A percentile compares a stretch with the other conserved stretches of the same genome.
Conservation (phyloP, 2,797 vertebrate genomes). For the Sebastolobus alascanus region DNA sequence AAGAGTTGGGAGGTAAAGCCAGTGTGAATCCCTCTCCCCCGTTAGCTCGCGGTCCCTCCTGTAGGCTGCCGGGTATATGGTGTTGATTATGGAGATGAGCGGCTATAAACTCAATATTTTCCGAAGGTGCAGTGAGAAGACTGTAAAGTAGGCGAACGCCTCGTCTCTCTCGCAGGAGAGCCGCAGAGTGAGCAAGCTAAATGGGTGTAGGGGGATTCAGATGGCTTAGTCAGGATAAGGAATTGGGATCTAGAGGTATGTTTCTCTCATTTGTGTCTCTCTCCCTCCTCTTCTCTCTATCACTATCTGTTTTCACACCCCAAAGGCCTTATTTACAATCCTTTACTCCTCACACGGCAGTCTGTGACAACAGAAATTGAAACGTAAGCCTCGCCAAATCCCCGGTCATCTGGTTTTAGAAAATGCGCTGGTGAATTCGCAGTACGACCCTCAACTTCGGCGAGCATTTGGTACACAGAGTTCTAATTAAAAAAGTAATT, state of each 20-base stretch:
- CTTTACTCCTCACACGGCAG: slow-evolving; percentile 56
- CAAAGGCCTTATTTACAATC: slow-evolving; percentile 69
- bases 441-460: slow-evolving; percentile 28
- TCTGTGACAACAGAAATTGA: slow-evolving; percentile 64
- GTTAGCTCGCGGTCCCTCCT: slow-evolving; percentile 64
- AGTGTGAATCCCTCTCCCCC: slow-evolving; percentile 69
- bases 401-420: slow-evolving; percentile 46
- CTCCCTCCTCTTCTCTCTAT: slow-evolving; percentile 34
- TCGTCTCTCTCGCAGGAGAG: slow-evolving; percentile 70
- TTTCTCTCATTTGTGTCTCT: slow-evolving; percentile 72
- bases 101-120: slow-evolving; percentile 83
- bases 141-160: slow-evolving; percentile 77
- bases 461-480: slow-evolving; percentile 24
- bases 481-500: slow-evolving; percentile 58
- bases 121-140: slow-evolving; percentile 70
- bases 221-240: slow-evolving; percentile 84
- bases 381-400: slow-evolving; percentile 60
- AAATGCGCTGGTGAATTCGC: slow-evolving; percentile 56
- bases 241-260: slow-evolving; percentile 75
- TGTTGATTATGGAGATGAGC: slow-evolving; percentile 87
- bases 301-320: slow-evolving; percentile 62
- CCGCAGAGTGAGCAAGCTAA: slow-evolving; percentile 76
- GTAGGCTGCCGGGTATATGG: slow-evolving; percentile 63
- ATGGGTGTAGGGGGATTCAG: slow-evolving; percentile 84
- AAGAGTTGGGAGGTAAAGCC: slow-evolving; percentile 63